Base-by-base conservation (phyloP, 2,797 vertebrate species). In the Fratercula arctica region DNA sequence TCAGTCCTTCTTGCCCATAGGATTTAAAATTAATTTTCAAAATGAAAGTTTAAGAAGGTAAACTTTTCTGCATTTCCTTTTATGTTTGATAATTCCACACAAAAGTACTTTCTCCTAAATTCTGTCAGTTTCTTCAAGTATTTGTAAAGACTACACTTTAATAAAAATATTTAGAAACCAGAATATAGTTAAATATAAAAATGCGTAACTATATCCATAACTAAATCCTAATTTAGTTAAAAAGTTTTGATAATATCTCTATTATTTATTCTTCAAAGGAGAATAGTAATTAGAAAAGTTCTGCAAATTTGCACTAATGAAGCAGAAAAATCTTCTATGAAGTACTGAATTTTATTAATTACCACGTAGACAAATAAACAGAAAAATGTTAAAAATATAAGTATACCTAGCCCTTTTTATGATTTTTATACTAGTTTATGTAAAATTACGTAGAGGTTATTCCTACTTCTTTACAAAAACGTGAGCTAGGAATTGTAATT, bases 231-330 rank as follows among this genome's bases (percentile, higher is more conserved):
- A 67, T 50, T 94, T 93, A 79, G 81, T 69, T 81, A 31, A 57
- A 75, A 87, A n/a, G 11, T 83, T 89, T 24, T 90, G 95, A 93
- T 96, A 85, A 68, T 92, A 94, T 97, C 93, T 93, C 80, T 89
- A 77, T 92, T 90, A 83, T 83, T 95, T 95, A 64, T 87, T 93
- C 96, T 94, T 96, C 96, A 96, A 96, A 96, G 94, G 68, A 89
- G 53, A 95, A 66, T 2, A 72, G 18, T 94, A 92, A 97, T 94
- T 79, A 83, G 64, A 72, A 89, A 95, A 96, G 94, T 97, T 97
- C 87, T 93, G 92, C 93, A 91, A 95, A 97, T 95, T 96, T 96
- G 70, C 93, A 83, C 75, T 96, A 97, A 96, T 89, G 88, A 96
- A 94, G 94, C 93, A 94, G 93, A 94, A 94, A 92, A 94, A 95